Base-by-base conservation (phyloP, 1,140 invertebrate genomes). In the Steinernema feltiae region DNA sequence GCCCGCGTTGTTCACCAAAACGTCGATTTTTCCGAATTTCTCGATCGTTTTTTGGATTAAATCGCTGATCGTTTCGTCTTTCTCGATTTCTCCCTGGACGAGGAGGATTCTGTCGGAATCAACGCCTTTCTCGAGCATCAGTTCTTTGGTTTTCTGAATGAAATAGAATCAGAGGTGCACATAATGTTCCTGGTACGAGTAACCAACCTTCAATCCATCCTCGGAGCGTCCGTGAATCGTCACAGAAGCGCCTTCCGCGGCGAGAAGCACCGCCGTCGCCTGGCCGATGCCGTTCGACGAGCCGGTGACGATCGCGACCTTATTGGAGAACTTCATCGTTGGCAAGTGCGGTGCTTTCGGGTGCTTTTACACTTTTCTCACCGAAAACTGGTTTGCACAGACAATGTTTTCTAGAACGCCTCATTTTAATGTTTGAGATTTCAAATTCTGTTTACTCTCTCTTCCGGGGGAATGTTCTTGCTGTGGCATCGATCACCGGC, bases 1-100 rank as follows among this genome's bases (percentile, higher is more conserved):
- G 12, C 81, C 81, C 1, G 81, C 81, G 69, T 81, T 83, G 71
- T 82, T 82, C 7, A 82, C 81, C 41, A 82, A 48, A 69, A 82
- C 80, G 72, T 82, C 80, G 24, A 82, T 46, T 24, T 71, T 70
- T 12, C 77, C 80, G 46, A 82, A 82, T 30, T 82, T 83, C 32
- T 73, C 35, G 2, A 81, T 32, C 1, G 80, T 81, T 48, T 81
- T 41, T n/a, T 79, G 41, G 15, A 81, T 69, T n/a, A 82, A 27
- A 24, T 74, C 63, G 29, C 81, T 53, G 35, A 77, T 53, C 17
- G 72, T 72, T 21, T 81, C 32, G 17, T 82, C 78, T 0, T 82
- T 32, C n/a, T 72, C 12, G 30, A 82, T 32, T 17, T 82, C 78
- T 15, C 80, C 80, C 2, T 32, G 48, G 17, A 82, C 72, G 17